Conservation (phyloP, 2,888 invertebrate species). For the Epistrophella euchroma region DNA sequence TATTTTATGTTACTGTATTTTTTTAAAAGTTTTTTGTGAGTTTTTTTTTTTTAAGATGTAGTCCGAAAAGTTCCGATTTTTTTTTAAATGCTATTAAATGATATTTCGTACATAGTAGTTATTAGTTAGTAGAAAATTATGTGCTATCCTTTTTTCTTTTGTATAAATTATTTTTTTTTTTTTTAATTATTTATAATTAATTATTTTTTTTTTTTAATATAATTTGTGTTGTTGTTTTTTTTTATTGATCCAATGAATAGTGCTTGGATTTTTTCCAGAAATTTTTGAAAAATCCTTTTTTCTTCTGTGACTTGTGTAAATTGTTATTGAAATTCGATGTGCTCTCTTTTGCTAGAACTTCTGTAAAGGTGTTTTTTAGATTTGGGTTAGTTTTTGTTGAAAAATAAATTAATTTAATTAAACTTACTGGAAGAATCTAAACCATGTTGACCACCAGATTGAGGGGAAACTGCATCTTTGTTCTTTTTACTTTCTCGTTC, state of each 20-base stretch:
- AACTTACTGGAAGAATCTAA: conserved; percentile 71
- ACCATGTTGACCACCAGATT: conserved; percentile 56
- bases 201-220: not conserved
- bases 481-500: conserved; percentile 74
- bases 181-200: conserved; percentile 10
- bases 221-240: not conserved
- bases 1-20: conserved; percentile 35
- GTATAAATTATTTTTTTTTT: conserved; percentile 11
- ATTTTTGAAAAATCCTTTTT: conserved; percentile 94
- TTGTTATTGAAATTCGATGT: conserved; percentile 79
- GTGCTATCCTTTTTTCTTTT: conserved; percentile 34
- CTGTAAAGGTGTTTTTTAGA: conserved; percentile 33
- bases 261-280: conserved; percentile 95
- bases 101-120: conserved; percentile 68
- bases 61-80: conserved; percentile 47
- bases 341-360: conserved; percentile 78
- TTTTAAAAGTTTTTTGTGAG: conserved; percentile 17
- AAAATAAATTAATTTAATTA: not conserved
- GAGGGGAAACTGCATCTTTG: conserved; percentile 72
- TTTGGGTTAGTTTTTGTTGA: not conserved
- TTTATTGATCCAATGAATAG: conserved; percentile 93
- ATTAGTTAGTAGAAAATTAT: conserved; percentile 58
- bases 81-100: conserved; percentile 62
- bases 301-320: conserved; percentile 86
- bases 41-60: conserved; percentile 30